A percentile compares a stretch with the other conserved stretches of the same genome.
Conservation (phyloP, 2,797 vertebrate genomes). For the Falco biarmicus region DNA sequence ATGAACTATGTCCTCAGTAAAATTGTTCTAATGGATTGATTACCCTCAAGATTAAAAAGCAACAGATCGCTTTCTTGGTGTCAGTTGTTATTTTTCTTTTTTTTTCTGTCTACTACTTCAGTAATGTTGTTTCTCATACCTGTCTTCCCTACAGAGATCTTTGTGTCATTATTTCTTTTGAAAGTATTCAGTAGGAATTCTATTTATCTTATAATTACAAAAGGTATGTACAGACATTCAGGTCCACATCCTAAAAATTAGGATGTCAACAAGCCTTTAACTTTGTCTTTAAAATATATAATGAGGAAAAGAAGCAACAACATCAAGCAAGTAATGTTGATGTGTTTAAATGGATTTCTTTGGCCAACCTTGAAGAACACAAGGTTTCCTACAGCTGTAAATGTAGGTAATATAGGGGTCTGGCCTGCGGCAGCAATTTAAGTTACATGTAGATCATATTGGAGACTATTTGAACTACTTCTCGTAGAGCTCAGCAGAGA, state of each 20-base stretch:
- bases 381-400: background rate
- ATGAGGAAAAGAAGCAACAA: background rate
- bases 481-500: background rate
- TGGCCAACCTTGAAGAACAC: background rate
- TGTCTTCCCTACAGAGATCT: background rate
- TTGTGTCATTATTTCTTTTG: background rate
- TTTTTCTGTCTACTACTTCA: background rate
- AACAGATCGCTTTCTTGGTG: background rate
- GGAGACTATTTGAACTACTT: background rate
- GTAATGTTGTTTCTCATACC: background rate
- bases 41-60: background rate
- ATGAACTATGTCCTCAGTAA: background rate
- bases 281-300: background rate
- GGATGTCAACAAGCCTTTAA: background rate
- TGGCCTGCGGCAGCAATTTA: background rate
- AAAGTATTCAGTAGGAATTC: background rate
- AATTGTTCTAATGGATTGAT: background rate
- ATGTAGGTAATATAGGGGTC: background rate
- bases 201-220: background rate
- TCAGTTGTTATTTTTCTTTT: too few species aligned
- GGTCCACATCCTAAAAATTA: background rate
- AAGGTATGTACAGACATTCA: background rate
- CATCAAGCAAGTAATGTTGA: background rate
- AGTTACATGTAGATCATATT: background rate
- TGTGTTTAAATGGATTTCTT: conserved; percentile 3